Conservation (phyloP, 1,140 invertebrate species). For the Macrobrachium nipponense region DNA sequence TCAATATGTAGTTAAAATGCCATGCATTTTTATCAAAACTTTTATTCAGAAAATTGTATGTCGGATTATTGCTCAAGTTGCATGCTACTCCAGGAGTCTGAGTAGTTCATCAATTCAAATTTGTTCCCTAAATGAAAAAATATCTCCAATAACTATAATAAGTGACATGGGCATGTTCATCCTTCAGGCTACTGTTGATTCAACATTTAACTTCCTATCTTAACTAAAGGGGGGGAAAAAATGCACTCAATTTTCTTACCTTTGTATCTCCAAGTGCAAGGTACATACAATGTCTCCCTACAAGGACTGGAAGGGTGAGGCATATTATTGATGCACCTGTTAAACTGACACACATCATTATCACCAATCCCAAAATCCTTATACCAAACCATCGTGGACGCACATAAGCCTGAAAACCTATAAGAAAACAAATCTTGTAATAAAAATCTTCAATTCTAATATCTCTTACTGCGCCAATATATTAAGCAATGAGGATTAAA, state of each 20-base stretch:
- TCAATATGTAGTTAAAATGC: too few relatives aligned
- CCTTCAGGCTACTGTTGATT: too few relatives aligned
- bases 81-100: too few relatives aligned
- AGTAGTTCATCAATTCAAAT: too few relatives aligned
- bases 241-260: constrained; percentile 21
- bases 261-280: constrained; percentile 79
- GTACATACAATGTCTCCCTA: constrained; percentile 88
- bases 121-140: too few relatives aligned
- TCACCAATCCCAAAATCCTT: constrained; percentile 79
- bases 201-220: too few relatives aligned
- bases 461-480: not conserved
- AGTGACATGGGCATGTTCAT: too few relatives aligned
- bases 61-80: too few relatives aligned
- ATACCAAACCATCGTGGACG: constrained; percentile 85
- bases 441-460: not conserved
- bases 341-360: constrained; percentile 86
- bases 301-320: constrained; percentile 89
- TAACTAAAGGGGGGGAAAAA: too few relatives aligned
- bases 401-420: constrained; percentile 85
- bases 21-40: too few relatives aligned
- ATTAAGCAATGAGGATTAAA: constrained; percentile 67
- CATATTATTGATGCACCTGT: constrained; percentile 84
- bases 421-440: not conserved
- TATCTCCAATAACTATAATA: too few relatives aligned
- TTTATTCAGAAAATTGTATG: too few relatives aligned